These are phyloP conservation scores for Pogonocichla stellata DNA, from an alignment of 2,113 vertebrate species.

Conservation along the genomic window DNA sequence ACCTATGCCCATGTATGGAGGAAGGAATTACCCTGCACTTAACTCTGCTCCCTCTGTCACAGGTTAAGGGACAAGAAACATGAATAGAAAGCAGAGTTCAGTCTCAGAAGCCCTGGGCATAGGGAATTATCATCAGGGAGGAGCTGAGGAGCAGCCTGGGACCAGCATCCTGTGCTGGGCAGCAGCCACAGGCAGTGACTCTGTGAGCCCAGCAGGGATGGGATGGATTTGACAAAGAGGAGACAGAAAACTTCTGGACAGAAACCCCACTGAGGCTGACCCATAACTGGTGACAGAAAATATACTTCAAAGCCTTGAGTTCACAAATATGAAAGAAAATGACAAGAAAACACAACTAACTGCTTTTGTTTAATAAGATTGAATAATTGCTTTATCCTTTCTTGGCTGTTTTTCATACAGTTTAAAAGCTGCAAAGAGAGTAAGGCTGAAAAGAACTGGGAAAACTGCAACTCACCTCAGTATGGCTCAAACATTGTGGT, in stretches of 20 bases:
- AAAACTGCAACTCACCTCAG: not conserved
- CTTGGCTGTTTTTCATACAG: not conserved
- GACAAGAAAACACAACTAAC: not conserved
- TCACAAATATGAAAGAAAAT: not conserved
- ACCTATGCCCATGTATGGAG: not conserved
- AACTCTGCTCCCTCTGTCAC: not conserved
- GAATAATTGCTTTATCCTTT: not conserved
- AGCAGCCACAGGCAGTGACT: fast-evolving
- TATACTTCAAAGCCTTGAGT: not conserved
- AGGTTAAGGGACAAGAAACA: not conserved
- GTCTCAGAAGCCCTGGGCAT: not conserved
- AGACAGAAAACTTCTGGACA: not conserved
- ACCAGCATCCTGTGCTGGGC: not conserved
- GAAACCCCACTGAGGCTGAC: not conserved
- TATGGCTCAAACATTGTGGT: not conserved
- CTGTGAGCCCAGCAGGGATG: not conserved
- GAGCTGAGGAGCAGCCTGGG: not conserved
- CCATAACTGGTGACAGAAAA: not conserved
- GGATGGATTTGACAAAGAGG: fast-evolving
- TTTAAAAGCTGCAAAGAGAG: not conserved
- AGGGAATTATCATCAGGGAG: not conserved
- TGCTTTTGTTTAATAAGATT: not conserved
- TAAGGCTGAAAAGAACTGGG: not conserved
- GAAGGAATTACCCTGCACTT: not conserved
- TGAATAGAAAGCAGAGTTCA: not conserved